Conservation (phyloP, 2,888 invertebrate species). For the Aleiodes leptofemur region DNA sequence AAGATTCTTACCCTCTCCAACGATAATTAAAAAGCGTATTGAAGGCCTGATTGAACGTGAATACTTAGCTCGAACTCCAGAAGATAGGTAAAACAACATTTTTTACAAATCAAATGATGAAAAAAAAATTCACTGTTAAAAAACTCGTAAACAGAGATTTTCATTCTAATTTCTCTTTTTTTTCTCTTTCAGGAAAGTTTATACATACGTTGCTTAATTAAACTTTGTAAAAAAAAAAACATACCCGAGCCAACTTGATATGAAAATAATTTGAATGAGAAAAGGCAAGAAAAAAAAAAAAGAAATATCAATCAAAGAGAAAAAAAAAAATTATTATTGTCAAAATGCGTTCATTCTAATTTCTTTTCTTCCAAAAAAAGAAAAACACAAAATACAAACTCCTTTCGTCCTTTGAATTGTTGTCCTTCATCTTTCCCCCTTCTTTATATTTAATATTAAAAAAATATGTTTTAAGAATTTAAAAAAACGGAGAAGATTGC, state of each 20-base stretch:
- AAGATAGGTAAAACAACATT: slow-evolving; percentile 82
- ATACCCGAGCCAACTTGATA: slow-evolving; percentile 48
- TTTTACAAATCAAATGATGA: slow-evolving; percentile 31
- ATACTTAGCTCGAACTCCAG: slow-evolving; percentile 97
- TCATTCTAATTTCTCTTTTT: slow-evolving; percentile 41
- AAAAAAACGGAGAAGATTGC: slow-evolving; percentile 28
- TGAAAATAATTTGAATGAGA: slow-evolving; percentile 40
- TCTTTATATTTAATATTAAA: slow-evolving; percentile 14
- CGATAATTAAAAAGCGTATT: slow-evolving; percentile 99
- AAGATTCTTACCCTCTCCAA: slow-evolving; percentile 98
- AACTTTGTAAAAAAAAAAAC: slow-evolving; percentile 72
- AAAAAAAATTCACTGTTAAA: slow-evolving; percentile 19
- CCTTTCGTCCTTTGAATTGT: not conserved
- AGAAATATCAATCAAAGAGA: slow-evolving; percentile 14
- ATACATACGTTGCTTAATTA: slow-evolving; percentile 93
- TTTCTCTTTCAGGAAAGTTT: slow-evolving; percentile 84
- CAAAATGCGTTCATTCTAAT: slow-evolving; percentile 31
- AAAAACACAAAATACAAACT: not conserved
- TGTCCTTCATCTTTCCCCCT: not conserved
- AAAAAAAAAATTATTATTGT: slow-evolving; percentile 33
- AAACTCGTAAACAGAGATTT: not conserved
- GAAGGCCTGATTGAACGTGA: slow-evolving; percentile 99
- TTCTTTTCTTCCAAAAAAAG: not conserved
- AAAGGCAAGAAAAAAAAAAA: slow-evolving; percentile 26
- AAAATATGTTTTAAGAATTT: slow-evolving; percentile 9